Base-by-base conservation (phyloP, 2,113 vertebrate genomes). In the Myanophis thanlyinensis region DNA sequence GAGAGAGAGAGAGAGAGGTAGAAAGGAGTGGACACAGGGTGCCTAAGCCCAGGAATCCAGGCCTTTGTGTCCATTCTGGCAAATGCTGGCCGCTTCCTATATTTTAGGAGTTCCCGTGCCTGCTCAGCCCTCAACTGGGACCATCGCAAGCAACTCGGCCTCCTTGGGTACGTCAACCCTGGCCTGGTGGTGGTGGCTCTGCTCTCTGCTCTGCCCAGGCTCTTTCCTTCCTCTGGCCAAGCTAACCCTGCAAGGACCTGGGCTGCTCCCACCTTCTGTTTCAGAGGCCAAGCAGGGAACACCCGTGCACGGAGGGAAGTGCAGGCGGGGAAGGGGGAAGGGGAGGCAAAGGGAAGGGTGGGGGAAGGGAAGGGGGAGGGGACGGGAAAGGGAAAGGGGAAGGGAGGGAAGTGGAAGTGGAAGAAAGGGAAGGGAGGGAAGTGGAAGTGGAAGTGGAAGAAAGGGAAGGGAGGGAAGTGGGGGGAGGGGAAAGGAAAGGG, bases 401-500 rank as follows among this genome's bases (percentile, higher is more conserved):
- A 22, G 35, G 11, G 10, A 4, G 1, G n/a, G 44, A 0, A 20
- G 18, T 3, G n/a, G 30, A 40, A 18, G 7, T 12, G 2, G 35
- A 2, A 22, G 1, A 12, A 2, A 6, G 2, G 3, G 1, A 1
- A 3, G 7, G 27, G 1, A 1, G 2, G 6, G 5, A 0, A 15
- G 18, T 3, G 25, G 6, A 0, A 11, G 3, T 6, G 54, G 7
- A 9, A 27, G 67, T 4, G 18, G 15, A 8, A 3, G 59, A 27
- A 3, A n/a, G 59, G 59, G 25, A 11, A 67, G 27, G 59, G 10
- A 9, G 8, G 40, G 5, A 44, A 9, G 20, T 5, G 13, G 2
- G 3, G 3, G 2, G 9, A 0, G 0, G 5, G 15, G 0, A 1
- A 1, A 0, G 22, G 20, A 4, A 25, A 10, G 4, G 15, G 3